Percentiles rank a stretch among this genome's conserved stretches.
Evolutionary conservation across 2,888 invertebrate genomes (phyloP).

Genomic region (Caradrina clavipalpis): DNA sequence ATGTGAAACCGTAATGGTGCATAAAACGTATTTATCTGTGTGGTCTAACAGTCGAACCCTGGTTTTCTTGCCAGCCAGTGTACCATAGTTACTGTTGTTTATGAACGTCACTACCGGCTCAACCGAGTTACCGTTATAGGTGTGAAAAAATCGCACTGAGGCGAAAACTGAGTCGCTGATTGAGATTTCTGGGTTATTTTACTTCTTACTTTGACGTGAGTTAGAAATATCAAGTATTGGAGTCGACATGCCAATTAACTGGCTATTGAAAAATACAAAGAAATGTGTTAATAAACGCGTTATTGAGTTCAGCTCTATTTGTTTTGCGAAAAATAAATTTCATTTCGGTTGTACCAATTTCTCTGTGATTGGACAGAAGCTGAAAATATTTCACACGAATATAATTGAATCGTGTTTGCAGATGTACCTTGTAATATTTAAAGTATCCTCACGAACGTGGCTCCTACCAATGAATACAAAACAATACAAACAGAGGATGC

Average conservation of each 20-base stretch:
- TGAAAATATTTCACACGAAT: constrained; percentile 16
- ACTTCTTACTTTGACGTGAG: constrained; percentile 30
- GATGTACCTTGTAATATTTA: constrained; percentile 41
- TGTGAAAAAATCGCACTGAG: constrained; percentile 48
- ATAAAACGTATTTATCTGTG: constrained; percentile 24
- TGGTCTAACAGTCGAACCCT: constrained; percentile 3
- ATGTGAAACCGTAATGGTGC: constrained; percentile 44
- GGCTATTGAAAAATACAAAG: constrained; percentile 12
- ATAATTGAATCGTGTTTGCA: constrained; percentile 41
- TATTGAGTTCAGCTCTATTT: constrained; percentile 8
- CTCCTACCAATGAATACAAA: constrained; percentile 47
- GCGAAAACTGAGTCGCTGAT: constrained; percentile 46
- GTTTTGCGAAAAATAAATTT: constrained; percentile 41
- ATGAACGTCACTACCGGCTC: constrained; percentile 23
- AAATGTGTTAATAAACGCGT: constrained; percentile 20
- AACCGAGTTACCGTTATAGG: constrained; percentile 53
- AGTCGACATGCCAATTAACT: constrained; percentile 24
- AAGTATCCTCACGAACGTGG: constrained; percentile 26
- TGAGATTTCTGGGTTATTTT: constrained; percentile 63
- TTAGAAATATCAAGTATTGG: constrained; percentile 34
- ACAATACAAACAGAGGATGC: constrained; percentile 47
- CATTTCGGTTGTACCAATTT: constrained; percentile 5
- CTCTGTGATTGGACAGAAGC: constrained; percentile 1
- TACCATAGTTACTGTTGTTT: constrained; percentile 38
- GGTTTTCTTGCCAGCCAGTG: constrained; percentile 23